Evolutionary conservation across 2,797 vertebrate genomes (phyloP), one percentile per base, ranked within the genome.

Genomic region (Coregonus ussuriensis): DNA sequence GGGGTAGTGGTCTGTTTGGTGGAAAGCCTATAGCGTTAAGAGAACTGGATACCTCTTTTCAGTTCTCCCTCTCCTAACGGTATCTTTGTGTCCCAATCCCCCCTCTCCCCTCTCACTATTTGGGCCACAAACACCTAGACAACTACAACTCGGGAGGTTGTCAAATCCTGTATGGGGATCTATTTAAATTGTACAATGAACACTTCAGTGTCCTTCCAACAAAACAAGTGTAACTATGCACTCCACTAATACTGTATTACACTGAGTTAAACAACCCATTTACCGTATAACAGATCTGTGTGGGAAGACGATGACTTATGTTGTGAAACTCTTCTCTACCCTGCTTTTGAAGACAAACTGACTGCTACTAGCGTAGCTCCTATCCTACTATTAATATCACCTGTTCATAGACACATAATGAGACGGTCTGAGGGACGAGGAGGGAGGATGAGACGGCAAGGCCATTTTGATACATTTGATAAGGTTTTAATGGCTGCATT

Each of bases 321-420:
- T 25, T 65, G 66, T 71, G 1, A 76, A 37, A 63, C 16, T 47
- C 54, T 47, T 63, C 16, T 31, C 31, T 29, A 18, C 35, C 31
- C 13, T 70, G 69, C 21, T 16, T 51, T 21, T 15, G 79, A 83
- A 71, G 77, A 83, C 75, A 4, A 33, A 79, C 84, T 71, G 81
- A 82, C 86, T 84, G 86, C 76, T 47, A 47, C 41, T 47, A 13
- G 82, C 74, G 62, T 51, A 63, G 21, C 59, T 63, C 25, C 25
- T 25, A 9, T 47, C 11, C 76, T 67, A 52, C 83, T 82, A 88
- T 82, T 81, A 84, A 87, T 87, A 76, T 71, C 82, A 65, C 75
- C 80, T 72, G 78, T 6, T 35, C 74, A 62, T 71, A 76, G 66
- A 87, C 74, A 79, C 80, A 85, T 73, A 79, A 80, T 86, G 78